Base-by-base conservation (phyloP, 2,797 vertebrate species). In the Simalia tracyae region DNA sequence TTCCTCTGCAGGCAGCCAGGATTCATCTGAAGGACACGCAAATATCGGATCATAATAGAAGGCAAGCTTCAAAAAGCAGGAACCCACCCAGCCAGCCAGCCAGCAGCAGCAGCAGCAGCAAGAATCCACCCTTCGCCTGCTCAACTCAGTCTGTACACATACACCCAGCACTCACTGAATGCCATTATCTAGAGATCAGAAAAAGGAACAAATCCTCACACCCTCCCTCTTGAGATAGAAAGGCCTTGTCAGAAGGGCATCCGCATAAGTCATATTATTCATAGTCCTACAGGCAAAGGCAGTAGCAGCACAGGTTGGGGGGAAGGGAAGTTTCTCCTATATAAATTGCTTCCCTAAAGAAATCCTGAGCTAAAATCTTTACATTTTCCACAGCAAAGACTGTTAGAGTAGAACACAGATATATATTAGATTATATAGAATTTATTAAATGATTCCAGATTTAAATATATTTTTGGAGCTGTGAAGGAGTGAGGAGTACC, bases 391-490 rank as follows among this genome's bases (percentile, higher is more conserved):
- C 96, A 94, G 96, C 96, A 97, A 96, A 96, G 96, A 97, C 95
- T 97, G 60, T 96, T 95, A 95, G 95, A 96, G 91, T 94, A 96
- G 96, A 96, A 97, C 96, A 97, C 95, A 97, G 95, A 97, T 97
- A 98, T 97, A 98, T 98, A 97, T 97, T 97, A 96, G 96, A 97
- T 96, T 96, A 98, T 97, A 98, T 97, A 98, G 97, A 96, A 98
- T 97, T 97, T 96, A 97, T 98, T 98, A 98, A 98, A 97, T 98
- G 98, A 98, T 98, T 98, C 96, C 96, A 97, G 97, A 97, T 97
- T 96, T 96, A 96, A 97, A 96, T 96, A 95, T 96, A 95, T 97
- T 97, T 97, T 95, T 96, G 97, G 97, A 97, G 96, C 97, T 97
- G 97, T 97, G 97, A 97, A 97, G 97, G 95, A 96, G 94, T 96